phyloP scores from a whole-genome alignment of 2,797 vertebrate genomes.

The Acanthiza pusilla region DNA sequence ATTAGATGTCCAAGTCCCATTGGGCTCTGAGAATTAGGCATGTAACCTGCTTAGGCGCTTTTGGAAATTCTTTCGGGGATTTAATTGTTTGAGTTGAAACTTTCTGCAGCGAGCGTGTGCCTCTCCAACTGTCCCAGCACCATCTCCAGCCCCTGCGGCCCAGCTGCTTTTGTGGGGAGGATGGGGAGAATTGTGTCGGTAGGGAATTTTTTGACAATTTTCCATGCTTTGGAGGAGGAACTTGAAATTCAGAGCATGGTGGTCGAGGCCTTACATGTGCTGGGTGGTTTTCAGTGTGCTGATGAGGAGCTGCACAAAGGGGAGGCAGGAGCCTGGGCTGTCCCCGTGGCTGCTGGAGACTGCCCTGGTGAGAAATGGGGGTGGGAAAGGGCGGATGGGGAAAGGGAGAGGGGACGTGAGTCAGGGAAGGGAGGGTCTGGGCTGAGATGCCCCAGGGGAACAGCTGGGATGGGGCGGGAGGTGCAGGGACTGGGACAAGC shows the following conservation, averaged over 20 bases:
- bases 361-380: background rate
- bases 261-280: background rate
- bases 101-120: background rate
- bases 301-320: background rate
- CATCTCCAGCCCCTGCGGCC: background rate
- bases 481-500: background rate
- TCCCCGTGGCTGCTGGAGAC: background rate
- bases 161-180: background rate
- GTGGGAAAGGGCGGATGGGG: background rate
- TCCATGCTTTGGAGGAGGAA: background rate
- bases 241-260: background rate
- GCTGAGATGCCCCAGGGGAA: background rate
- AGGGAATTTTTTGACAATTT: background rate
- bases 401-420: background rate
- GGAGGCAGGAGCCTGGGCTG: background rate
- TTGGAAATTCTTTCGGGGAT: slow-evolving; percentile 40
- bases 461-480: background rate
- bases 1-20: slow-evolving; percentile 19
- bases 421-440: background rate
- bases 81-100: slow-evolving; percentile 28
- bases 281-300: fast-evolving
- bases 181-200: background rate
- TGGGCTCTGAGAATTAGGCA: slow-evolving; percentile 36
- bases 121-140: background rate
- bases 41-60: slow-evolving; percentile 33